A percentile compares a stretch with the other conserved stretches of the same genome.
Conservation (phyloP, 2,797 vertebrate genomes). For the Taeniopygia guttata region DNA sequence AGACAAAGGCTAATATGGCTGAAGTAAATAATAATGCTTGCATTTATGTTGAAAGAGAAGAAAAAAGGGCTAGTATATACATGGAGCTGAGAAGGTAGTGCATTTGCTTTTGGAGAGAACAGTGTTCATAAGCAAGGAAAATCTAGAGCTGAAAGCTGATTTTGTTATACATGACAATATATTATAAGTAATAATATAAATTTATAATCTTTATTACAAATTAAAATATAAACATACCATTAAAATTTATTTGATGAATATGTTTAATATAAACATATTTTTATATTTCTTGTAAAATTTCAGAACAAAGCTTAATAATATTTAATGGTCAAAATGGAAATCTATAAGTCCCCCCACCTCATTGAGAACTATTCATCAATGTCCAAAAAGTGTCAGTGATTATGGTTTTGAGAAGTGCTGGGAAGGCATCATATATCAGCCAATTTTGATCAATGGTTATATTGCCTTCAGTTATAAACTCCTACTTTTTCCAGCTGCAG, state of each 20-base stretch:
- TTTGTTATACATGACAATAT: background rate
- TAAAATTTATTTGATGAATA: background rate
- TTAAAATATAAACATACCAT: background rate
- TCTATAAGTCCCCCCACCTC: background rate
- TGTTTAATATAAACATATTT: background rate
- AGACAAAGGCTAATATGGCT: background rate
- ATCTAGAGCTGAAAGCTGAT: background rate
- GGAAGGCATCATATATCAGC: constrained; percentile 8
- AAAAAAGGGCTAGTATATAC: background rate
- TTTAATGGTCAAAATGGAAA: constrained; percentile 8
- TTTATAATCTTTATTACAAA: background rate
- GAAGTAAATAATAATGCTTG: background rate
- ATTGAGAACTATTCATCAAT: background rate
- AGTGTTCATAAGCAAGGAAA: background rate
- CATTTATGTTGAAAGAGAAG: background rate
- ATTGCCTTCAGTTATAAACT: constrained; percentile 25
- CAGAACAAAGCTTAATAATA: background rate
- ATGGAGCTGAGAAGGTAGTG: background rate
- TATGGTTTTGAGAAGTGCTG: constrained; percentile 1
- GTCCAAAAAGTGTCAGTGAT: background rate
- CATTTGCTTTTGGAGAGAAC: background rate
- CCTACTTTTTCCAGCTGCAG: constrained; percentile 15
- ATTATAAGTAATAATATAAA: background rate
- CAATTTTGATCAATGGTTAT: constrained; percentile 6
- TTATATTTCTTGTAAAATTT: background rate